Base-by-base conservation (phyloP, 2,888 invertebrate species). In the Liopterus haemorrhoidalis region DNA sequence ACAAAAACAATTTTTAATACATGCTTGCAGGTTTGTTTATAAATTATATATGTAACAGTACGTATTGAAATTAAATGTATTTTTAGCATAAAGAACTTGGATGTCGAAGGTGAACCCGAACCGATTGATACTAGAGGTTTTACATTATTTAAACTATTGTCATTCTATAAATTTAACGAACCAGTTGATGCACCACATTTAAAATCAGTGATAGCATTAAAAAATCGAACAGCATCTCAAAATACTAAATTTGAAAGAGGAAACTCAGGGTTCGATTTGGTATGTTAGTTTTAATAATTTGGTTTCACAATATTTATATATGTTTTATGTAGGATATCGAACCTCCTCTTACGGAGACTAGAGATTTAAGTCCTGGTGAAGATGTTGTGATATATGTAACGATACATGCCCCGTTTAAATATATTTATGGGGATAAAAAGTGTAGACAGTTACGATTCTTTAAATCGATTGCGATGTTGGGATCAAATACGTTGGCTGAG, bases 401-500 rank as follows among this genome's bases (percentile, higher is more conserved):
- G 19, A 55, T 75, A n/a, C 76, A 76, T 53, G 58, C 68, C 18
- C 75, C 76, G 2, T 72, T 71, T 28, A 50, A 58, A 3, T 55
- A 57, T 21, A 42, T 27, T 6, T 32, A 24, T 18, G 43, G 11
- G 47, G 47, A 20, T 41, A 37, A 40, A 21, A 22, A 12, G 49
- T 39, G 12, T 47, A 50, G 35, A 53, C 31, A 48, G 33, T 53
- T 16, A 33, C 30, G 54, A 16, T 41, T 54, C 5, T 68, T 73
- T 8, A 66, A 67, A 37, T 71, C 74, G 50, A 73, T 82, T 49
- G 64, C 75, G 8, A 73, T 84, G 1, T 66, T 82, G n/a, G 84
- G 85, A 1, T 67, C 70, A 12, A 84, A 86, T 62, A 72, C 70
- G 16, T 70, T 94, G 50, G 70, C 76, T n/a, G 76, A 79, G 33